phyloP scores from a whole-genome alignment of 2,797 vertebrate genomes.

The Rhinoraja longicauda region DNA sequence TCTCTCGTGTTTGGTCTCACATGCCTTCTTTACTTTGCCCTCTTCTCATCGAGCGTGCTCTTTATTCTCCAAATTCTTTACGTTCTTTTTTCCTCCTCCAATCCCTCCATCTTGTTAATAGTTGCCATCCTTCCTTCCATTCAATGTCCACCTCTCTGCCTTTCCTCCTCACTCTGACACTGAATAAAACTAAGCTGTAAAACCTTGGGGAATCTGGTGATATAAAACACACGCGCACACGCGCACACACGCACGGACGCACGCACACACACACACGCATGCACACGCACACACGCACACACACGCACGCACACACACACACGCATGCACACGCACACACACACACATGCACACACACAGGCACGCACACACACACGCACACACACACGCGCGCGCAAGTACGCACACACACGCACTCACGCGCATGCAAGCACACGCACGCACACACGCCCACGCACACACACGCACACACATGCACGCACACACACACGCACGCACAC shows the following conservation, averaged over 20 bases:
- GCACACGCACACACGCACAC: no score
- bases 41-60: neutral
- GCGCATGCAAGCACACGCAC: no score
- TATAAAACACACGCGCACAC: neutral
- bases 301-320: no score
- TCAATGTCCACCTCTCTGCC: neutral
- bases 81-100: neutral
- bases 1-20: neutral
- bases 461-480: no score
- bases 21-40: neutral
- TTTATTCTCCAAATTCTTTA: neutral
- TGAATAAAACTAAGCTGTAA: neutral
- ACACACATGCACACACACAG: no score
- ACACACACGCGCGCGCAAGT: no score
- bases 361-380: no score
- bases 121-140: neutral
- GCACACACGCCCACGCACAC: rapidly evolving
- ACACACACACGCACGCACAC: no score
- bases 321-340: no score
- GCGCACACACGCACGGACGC: no score
- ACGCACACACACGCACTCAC: no score
- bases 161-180: neutral
- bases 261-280: no score
- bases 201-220: neutral
- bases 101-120: neutral